phyloP scores from a whole-genome alignment of 1,140 invertebrate genomes.

The Cephus cinctus region DNA sequence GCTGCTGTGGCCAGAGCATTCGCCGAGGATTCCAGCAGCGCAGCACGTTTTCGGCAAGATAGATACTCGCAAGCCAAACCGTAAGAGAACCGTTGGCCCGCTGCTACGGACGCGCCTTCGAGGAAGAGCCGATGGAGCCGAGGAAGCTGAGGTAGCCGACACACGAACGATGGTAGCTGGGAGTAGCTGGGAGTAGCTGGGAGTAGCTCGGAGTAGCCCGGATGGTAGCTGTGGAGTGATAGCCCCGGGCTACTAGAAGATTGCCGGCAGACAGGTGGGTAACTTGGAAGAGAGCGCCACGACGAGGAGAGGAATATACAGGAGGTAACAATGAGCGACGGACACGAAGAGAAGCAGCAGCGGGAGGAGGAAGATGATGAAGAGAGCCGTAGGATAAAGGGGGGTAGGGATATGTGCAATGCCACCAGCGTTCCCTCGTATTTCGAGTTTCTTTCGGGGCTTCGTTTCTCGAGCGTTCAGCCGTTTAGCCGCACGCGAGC shows the following conservation, averaged over 20 bases:
- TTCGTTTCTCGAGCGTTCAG: constrained; percentile 23
- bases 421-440: background rate
- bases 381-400: constrained; percentile 6
- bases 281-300: constrained; percentile 43
- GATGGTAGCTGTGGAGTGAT: constrained; percentile 53
- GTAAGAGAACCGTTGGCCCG: no score
- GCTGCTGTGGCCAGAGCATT: background rate
- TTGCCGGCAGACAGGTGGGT: constrained; percentile 58
- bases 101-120: no score
- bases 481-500: constrained; percentile 55
- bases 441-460: constrained; percentile 30
- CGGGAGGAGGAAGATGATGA: constrained; percentile 4
- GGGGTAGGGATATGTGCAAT: background rate
- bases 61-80: background rate
- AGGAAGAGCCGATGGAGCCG: no score
- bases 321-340: constrained; percentile 9
- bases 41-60: background rate
- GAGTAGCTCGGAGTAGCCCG: constrained; percentile 47
- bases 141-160: background rate
- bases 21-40: background rate
- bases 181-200: constrained; percentile 45
- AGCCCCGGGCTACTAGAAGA: constrained; percentile 59
- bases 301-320: constrained; percentile 14
- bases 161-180: constrained; percentile 48
- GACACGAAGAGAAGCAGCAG: constrained; percentile 10